phyloP scores from a whole-genome alignment of 2,113 vertebrate genomes.

The sheep (Ovis aries) region DNA sequence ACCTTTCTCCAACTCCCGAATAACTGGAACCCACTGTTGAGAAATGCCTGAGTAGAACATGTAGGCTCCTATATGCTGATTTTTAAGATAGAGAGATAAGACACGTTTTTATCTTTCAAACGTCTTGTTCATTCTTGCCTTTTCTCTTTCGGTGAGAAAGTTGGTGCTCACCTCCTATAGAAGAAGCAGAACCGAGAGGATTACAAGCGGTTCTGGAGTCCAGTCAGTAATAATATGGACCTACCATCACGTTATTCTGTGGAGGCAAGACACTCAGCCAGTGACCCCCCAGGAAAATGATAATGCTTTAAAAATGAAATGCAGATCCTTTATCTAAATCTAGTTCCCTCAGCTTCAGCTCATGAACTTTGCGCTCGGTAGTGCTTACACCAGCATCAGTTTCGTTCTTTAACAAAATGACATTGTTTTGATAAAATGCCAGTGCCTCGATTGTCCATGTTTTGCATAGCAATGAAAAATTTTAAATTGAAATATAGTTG shows the following conservation, averaged over 20 bases:
- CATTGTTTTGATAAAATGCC: not conserved
- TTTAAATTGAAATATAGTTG: not conserved
- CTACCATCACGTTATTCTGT: not conserved
- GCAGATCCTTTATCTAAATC: not conserved
- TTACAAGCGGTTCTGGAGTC: not conserved
- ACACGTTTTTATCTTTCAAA: not conserved
- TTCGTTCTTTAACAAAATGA: slow-evolving; percentile 12
- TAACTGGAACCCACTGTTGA: not conserved
- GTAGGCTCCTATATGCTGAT: not conserved
- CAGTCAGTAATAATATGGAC: not conserved
- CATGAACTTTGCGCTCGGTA: not conserved
- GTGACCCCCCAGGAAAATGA: slow-evolving; percentile 11
- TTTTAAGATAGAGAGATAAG: slow-evolving; percentile 19
- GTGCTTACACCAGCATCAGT: not conserved
- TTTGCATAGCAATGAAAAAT: not conserved
- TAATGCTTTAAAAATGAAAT: not conserved
- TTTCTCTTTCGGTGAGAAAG: slow-evolving; percentile 8
- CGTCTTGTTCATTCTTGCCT: slow-evolving; percentile 13
- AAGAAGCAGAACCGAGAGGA: not conserved
- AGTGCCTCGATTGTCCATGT: not conserved
- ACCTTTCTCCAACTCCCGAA: not conserved
- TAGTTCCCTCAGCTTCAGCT: not conserved
- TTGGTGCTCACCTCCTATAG: not conserved
- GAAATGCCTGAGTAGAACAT: not conserved
- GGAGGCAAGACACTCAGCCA: not conserved